Evolutionary conservation across 2,888 invertebrate species (phyloP), one percentile per base, ranked within the genome.

Genomic region (Campaea margaritaria): DNA sequence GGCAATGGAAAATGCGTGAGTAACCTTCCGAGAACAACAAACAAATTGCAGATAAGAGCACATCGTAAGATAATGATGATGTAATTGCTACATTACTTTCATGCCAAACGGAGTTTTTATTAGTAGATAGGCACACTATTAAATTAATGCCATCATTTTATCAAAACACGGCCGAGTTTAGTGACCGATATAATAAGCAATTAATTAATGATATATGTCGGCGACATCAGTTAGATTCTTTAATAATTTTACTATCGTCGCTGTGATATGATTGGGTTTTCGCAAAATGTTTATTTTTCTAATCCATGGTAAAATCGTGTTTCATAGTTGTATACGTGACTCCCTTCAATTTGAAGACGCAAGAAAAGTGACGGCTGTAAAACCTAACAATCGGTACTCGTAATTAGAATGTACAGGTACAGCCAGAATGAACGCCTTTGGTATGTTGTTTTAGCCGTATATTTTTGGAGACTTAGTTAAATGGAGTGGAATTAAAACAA

Each of bases 71-170:
- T 47, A 27, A 56, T 3, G 52, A 58, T 74, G 74, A 72, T 64
- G 71, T 67, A 71, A 74, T 45, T 60, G 45, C 50, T 58, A 61
- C 64, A 64, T 67, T 68, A 69, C 60, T 69, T 62, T 57, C 64
- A 50, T 43, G 15, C 15, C 45, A 50, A 54, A 21, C 21, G 3
- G 3, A 21, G 2, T 21, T 21, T 21, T 2, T 21, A 21, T 21
- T 3, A 21, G 21, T 21, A 52, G 36, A 14, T 15, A 39, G 10
- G n/a, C 0, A 13, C 12, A 2, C 34, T 48, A 28, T 42, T 14
- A 41, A 49, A 41, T 14, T 8, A 45, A 31, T 43, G n/a, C 15
- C 14, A 45, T 16, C 10, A 27, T 48, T 48, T 48, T 38, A 54
- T 47, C 31, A 42, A 36, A 28, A 34, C 36, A 48, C 42, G 15